Base-by-base conservation (phyloP, 1,140 invertebrate genomes). In the Venustaconcha ellipsiformis region DNA sequence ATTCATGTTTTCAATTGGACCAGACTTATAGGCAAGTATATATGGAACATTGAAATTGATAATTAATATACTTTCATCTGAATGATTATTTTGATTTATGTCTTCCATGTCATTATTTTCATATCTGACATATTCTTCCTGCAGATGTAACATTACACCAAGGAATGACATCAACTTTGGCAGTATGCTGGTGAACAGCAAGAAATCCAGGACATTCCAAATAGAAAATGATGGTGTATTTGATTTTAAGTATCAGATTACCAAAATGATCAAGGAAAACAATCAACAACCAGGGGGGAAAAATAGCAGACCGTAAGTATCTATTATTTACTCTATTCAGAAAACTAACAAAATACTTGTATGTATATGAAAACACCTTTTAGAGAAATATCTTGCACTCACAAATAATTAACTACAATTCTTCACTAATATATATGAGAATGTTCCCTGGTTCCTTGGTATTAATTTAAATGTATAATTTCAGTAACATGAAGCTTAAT, bases 161-260 rank as follows among this genome's bases (percentile, higher is more conserved):
- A 78, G 80, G 37, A 83, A 80, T 71, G 90, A 91, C 78, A 87
- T 91, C 58, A 90, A 90, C 81, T 91, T 91, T 83, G 90, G 89
- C 30, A 78, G 88, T 37, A 75, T 90, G 71, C 67, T 89, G 23
- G 83, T 90, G 13, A 88, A 89, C 70, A 87, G 84, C 78, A 89
- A 86, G 79, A 89, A 88, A 75, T 80, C 84, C 30, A 76, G 89
- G 48, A 83, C 82, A 70, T 89, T 91, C 77, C 80, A 80, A n/a
- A 89, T 91, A 72, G 88, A 90, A 66, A 91, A 91, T 79, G 88
- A 83, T 60, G 90, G 90, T 69, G 88, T 89, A 64, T 89, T 88
- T 85, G 90, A 91, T 63, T 90, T 91, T 70, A 89, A 87, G 77
- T 91, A 89, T 78, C 83, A 83, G 63, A 89, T 91, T 56, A 74